These are phyloP conservation scores for Dusona sp. DNA, from an alignment of 2,888 invertebrate species.

Conservation along the genomic window DNA sequence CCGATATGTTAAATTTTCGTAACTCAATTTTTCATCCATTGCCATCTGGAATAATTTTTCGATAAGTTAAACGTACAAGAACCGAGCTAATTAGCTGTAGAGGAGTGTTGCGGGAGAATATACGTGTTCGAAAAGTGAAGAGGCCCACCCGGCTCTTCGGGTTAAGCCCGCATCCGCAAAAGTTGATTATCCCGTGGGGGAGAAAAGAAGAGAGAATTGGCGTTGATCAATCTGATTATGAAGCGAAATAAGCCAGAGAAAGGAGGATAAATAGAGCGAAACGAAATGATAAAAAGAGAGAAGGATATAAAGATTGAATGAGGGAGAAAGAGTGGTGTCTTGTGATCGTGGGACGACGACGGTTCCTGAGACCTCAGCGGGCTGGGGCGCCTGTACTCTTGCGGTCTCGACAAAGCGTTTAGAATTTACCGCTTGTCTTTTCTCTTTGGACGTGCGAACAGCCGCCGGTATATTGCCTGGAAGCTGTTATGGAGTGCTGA, in stretches of 20 bases:
- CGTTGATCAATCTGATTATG: conserved; percentile 67
- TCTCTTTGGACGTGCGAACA: conserved; percentile 32
- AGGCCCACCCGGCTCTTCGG: conserved; percentile 30
- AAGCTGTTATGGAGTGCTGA: conserved; percentile 31
- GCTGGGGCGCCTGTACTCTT: not conserved
- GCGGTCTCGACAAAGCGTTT: conserved; percentile 23
- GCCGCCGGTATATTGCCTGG: conserved; percentile 8
- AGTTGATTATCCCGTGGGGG: conserved; percentile 67
- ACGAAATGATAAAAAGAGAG: conserved; percentile 17
- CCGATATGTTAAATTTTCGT: not conserved
- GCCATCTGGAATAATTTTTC: not conserved
- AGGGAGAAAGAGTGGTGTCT: conserved; percentile 29
- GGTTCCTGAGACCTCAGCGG: conserved; percentile 9
- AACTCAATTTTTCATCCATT: conserved; percentile 2
- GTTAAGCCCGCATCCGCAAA: conserved; percentile 67
- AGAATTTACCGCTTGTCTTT: conserved; percentile 12
- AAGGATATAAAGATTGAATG: conserved; percentile 29
- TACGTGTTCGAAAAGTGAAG: conserved; percentile 33
- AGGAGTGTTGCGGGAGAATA: conserved; percentile 4
- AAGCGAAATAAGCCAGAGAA: conserved; percentile 54
- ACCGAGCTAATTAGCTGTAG: conserved; percentile 30
- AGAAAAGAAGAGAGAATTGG: conserved; percentile 51
- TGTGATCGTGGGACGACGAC: conserved; percentile 48
- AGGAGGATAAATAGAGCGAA: conserved; percentile 5
- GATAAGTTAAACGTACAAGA: conserved; percentile 1